Evolutionary conservation across 2,888 invertebrate genomes (phyloP).

Genomic region (Cistogaster globosa): DNA sequence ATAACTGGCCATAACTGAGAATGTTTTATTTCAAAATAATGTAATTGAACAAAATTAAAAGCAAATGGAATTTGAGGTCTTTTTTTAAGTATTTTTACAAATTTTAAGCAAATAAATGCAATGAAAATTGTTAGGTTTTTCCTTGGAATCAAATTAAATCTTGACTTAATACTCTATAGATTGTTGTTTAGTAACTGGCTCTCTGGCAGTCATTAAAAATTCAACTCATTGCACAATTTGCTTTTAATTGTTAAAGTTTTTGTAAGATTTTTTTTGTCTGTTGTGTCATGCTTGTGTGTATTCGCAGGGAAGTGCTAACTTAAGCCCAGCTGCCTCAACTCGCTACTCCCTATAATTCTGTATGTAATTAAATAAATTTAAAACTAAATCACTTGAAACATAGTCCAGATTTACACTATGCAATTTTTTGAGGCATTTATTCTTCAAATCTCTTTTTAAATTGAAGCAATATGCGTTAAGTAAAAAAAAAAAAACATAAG

Average conservation of each 20-base stretch:
- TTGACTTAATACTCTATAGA: constrained; percentile 21
- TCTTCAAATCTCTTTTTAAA: too few relatives aligned
- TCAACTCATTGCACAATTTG: constrained; percentile 65
- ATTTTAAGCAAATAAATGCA: background rate
- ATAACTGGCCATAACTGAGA: background rate
- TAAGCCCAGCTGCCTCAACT: too few relatives aligned
- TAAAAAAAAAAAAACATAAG: too few relatives aligned
- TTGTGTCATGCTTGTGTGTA: background rate
- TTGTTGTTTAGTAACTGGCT: constrained; percentile 8
- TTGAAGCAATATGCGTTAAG: too few relatives aligned
- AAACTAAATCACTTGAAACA: too few relatives aligned
- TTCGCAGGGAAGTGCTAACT: constrained; percentile 6
- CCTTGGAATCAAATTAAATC: constrained; percentile 39
- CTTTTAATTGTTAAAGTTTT: constrained; percentile 58
- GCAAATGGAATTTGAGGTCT: constrained; percentile 5
- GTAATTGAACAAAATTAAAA: constrained; percentile 9
- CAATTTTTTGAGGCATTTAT: too few relatives aligned
- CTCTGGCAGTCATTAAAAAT: constrained; percentile 52
- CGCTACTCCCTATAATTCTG: too few relatives aligned
- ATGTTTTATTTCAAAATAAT: background rate
- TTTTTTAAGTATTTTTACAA: background rate
- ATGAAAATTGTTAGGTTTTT: constrained; percentile 24
- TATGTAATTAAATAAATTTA: too few relatives aligned
- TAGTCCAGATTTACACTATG: too few relatives aligned
- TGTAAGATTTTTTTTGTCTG: constrained; percentile 19